phyloP scores from a whole-genome alignment of 2,797 vertebrate genomes.

The Masticophis lateralis region DNA sequence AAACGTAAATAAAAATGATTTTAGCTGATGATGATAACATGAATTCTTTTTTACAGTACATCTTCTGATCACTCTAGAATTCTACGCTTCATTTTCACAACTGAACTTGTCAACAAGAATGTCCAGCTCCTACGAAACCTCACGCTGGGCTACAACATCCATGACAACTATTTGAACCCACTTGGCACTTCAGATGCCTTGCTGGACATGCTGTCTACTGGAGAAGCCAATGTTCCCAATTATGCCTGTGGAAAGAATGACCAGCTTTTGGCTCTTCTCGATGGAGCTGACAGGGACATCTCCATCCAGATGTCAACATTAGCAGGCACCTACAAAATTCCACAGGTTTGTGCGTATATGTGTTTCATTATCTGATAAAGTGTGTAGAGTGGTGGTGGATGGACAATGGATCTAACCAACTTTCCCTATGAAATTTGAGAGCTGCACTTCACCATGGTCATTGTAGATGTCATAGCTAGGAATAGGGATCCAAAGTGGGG shows the following conservation, averaged over 20 bases:
- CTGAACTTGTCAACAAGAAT: background rate
- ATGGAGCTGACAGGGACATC: background rate
- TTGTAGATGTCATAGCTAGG: background rate
- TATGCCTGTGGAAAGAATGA: background rate
- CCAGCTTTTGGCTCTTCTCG: background rate
- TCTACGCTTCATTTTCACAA: background rate
- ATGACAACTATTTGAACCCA: background rate
- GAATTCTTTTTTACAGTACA: background rate
- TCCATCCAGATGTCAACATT: background rate
- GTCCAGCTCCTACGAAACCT: background rate
- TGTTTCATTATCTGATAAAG: background rate
- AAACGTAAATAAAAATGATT: background rate
- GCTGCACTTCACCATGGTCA: background rate
- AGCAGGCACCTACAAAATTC: background rate
- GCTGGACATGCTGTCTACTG: background rate
- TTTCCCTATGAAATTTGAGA: background rate
- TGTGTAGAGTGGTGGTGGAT: background rate
- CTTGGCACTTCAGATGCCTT: background rate
- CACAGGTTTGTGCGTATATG: background rate
- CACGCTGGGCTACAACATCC: background rate
- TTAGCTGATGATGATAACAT: background rate
- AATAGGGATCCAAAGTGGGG: background rate
- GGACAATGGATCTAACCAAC: background rate
- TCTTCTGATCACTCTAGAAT: background rate
- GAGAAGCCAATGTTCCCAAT: background rate